Evolutionary conservation across 1,140 invertebrate species (phyloP).

Genomic region (Trichogramma pretiosum): DNA sequence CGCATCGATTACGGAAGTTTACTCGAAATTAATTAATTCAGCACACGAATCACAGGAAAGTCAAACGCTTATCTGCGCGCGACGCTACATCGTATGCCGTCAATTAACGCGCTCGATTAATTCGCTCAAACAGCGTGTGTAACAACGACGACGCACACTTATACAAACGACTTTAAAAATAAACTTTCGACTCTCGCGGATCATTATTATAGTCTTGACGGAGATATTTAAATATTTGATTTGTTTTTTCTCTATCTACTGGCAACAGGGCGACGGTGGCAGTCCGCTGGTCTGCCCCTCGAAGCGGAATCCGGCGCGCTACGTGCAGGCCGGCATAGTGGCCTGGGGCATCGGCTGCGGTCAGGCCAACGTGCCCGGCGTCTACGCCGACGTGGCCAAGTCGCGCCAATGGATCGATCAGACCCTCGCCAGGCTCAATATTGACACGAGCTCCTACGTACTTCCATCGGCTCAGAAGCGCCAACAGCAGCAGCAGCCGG

Average conservation of each 20-base stretch:
- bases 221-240: no score
- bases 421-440: constrained; percentile 34
- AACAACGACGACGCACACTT: no score
- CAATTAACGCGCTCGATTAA: not conserved
- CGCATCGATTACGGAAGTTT: no score
- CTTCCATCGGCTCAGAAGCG: no score
- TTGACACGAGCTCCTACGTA: constrained; percentile 35
- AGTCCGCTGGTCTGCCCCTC: constrained; percentile 65
- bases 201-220: no score
- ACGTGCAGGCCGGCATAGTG: constrained; percentile 57
- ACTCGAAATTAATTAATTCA: no score
- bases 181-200: no score
- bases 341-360: constrained; percentile 62
- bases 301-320: constrained; percentile 44
- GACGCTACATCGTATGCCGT: not conserved
- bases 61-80: not conserved
- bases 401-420: constrained; percentile 67
- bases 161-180: no score
- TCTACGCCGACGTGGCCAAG: constrained; percentile 64
- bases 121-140: no score
- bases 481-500: no score
- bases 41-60: no score
- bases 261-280: constrained; percentile 50
- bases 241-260: constrained; percentile 14
- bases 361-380: constrained; percentile 59